Evolutionary conservation across 2,888 invertebrate genomes (phyloP).

Genomic region (Perdita meconis): DNA sequence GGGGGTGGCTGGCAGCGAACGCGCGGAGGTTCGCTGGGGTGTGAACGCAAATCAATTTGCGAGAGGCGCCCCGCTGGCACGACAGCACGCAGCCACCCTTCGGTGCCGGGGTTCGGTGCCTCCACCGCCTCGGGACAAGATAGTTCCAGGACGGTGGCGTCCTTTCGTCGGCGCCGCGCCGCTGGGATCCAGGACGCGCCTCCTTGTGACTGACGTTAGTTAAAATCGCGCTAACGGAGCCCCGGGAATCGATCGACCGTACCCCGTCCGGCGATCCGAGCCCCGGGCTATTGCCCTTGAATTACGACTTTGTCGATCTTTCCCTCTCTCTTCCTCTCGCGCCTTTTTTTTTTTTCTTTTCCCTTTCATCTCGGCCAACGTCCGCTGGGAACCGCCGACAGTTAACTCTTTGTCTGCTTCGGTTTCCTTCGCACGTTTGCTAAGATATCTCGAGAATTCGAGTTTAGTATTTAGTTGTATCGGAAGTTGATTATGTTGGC

Average conservation of each 20-base stretch:
- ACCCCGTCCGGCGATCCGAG: constrained; percentile 17
- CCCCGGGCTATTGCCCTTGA: constrained; percentile 33
- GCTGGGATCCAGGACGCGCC: constrained; percentile 45
- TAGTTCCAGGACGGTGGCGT: constrained; percentile 72
- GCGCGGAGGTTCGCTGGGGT: constrained; percentile 81
- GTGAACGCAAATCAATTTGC: constrained; percentile 85
- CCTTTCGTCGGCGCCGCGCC: constrained; percentile 53
- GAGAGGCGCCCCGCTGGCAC: constrained; percentile 78
- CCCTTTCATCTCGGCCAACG: neutral
- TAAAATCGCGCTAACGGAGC: constrained; percentile 74
- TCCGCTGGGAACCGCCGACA: constrained; percentile 8
- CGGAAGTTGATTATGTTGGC: no score
- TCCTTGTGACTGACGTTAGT: constrained; percentile 75
- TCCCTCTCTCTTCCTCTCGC: no score
- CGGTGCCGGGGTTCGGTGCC: constrained; percentile 68
- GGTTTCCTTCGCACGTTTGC: neutral
- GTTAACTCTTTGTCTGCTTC: neutral
- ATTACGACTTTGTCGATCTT: constrained; percentile 1
- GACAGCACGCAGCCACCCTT: constrained; percentile 69
- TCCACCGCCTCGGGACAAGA: constrained; percentile 82
- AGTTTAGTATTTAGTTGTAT: no score
- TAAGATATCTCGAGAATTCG: no score
- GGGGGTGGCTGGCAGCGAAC: constrained; percentile 54
- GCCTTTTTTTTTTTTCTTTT: no score
- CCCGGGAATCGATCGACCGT: constrained; percentile 49